phyloP scores from a whole-genome alignment of 2,797 vertebrate species.

The Peromyscus nudipes region DNA sequence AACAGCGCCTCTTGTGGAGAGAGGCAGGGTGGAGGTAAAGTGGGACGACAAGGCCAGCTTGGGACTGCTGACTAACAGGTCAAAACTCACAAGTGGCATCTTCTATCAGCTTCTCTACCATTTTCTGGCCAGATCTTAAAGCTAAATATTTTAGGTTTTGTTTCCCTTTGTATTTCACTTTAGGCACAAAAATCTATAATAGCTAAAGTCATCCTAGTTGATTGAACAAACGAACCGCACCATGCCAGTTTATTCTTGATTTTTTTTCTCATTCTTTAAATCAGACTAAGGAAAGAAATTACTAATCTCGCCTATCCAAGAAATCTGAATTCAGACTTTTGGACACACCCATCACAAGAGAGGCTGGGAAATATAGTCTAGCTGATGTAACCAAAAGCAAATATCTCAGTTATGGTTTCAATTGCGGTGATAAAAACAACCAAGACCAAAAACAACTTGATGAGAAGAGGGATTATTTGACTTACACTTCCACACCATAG shows the following conservation, averaged over 20 bases:
- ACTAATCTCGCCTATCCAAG: background rate
- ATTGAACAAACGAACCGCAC: background rate
- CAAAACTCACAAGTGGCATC: background rate
- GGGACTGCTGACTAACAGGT: background rate
- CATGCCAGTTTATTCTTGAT: background rate
- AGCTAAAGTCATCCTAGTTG: background rate
- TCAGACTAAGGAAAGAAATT: background rate
- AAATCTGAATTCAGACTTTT: background rate
- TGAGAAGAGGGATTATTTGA: background rate
- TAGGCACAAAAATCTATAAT: background rate
- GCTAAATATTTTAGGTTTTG: background rate
- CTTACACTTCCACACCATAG: background rate
- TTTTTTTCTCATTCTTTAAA: conserved; percentile 15
- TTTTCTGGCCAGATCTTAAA: background rate
- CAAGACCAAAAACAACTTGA: background rate
- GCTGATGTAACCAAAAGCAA: background rate
- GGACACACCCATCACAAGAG: background rate
- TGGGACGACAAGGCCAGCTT: fast-evolving
- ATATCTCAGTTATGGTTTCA: background rate
- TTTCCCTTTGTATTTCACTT: background rate
- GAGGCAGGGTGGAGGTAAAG: background rate
- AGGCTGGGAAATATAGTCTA: background rate
- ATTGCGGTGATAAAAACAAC: background rate
- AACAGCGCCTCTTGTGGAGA: background rate
- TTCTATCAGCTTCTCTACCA: background rate